Evolutionary conservation across 1,140 invertebrate genomes (phyloP).

Genomic region (Cylas formicarius): DNA sequence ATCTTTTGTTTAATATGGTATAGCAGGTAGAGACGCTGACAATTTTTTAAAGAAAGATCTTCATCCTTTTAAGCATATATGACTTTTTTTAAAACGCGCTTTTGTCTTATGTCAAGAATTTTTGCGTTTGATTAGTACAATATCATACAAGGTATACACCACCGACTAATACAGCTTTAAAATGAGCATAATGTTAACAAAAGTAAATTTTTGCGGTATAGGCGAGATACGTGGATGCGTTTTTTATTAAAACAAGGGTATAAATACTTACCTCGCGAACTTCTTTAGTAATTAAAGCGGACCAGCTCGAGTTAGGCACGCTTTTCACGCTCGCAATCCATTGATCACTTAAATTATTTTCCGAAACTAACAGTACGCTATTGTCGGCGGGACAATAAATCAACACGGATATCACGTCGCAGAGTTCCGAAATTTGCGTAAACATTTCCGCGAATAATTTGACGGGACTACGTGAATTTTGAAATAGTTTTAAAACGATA

Average conservation of each 20-base stretch:
- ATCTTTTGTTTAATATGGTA: no score
- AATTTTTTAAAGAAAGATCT: no score
- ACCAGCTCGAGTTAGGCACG: constrained; percentile 14
- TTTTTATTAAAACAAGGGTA: neutral
- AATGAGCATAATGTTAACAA: neutral
- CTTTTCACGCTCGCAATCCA: constrained; percentile 25
- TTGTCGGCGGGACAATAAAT: constrained; percentile 26
- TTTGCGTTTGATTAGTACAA: no score
- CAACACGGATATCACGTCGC: constrained; percentile 26
- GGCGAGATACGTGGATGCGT: neutral
- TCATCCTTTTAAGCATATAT: no score
- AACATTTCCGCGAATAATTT: no score
- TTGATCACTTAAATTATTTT: constrained; percentile 25
- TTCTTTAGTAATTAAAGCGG: constrained; percentile 20
- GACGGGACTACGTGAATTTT: no score
- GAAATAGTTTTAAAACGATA: no score
- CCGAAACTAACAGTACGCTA: constrained; percentile 27
- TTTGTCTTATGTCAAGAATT: no score
- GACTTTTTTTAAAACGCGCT: neutral
- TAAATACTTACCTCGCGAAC: constrained; percentile 18
- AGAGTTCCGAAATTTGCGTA: no score
- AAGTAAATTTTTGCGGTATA: neutral
- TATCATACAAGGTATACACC: no score
- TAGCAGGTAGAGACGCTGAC: no score
- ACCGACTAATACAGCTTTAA: neutral